These are phyloP conservation scores for Phlogophora meticulosa DNA, from an alignment of 2,888 invertebrate genomes.

Conservation along the genomic window DNA sequence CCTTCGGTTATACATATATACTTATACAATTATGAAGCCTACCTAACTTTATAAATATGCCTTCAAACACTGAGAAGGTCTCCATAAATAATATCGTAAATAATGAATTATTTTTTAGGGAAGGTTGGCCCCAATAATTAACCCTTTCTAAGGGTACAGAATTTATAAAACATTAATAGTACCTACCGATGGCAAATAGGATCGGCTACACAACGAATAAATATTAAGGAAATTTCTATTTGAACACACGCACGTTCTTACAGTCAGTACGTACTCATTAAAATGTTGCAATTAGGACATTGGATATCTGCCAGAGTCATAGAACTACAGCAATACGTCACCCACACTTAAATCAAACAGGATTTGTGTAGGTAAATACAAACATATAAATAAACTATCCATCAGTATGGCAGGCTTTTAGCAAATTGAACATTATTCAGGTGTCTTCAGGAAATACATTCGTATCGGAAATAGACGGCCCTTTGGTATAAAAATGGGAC, in stretches of 20 bases:
- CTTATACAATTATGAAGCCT: constrained; percentile 13
- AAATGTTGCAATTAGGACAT: constrained; percentile 68
- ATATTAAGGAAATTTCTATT: constrained; percentile 15
- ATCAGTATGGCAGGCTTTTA: constrained; percentile 45
- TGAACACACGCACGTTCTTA: constrained; percentile 13
- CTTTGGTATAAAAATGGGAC: constrained; percentile 27
- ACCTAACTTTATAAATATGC: constrained; percentile 32
- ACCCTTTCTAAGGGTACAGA: not conserved
- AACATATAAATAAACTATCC: constrained; percentile 51
- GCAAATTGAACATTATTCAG: constrained; percentile 51
- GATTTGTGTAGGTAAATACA: constrained; percentile 38
- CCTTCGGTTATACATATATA: constrained; percentile 60
- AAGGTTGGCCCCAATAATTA: not conserved
- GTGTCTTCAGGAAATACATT: constrained; percentile 29
- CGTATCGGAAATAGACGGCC: constrained; percentile 16
- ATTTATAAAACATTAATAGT: not conserved
- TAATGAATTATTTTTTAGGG: not conserved
- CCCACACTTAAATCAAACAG: constrained; percentile 40
- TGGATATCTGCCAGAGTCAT: constrained; percentile 70
- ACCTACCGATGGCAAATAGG: not conserved
- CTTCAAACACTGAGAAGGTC: constrained; percentile 18
- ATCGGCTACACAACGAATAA: not conserved
- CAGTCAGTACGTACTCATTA: constrained; percentile 4
- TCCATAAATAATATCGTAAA: constrained; percentile 21
- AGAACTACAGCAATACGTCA: constrained; percentile 55